These are phyloP conservation scores for Rousettus madagascariensis DNA, from an alignment of 2,797 vertebrate genomes.

Conservation along the genomic window DNA sequence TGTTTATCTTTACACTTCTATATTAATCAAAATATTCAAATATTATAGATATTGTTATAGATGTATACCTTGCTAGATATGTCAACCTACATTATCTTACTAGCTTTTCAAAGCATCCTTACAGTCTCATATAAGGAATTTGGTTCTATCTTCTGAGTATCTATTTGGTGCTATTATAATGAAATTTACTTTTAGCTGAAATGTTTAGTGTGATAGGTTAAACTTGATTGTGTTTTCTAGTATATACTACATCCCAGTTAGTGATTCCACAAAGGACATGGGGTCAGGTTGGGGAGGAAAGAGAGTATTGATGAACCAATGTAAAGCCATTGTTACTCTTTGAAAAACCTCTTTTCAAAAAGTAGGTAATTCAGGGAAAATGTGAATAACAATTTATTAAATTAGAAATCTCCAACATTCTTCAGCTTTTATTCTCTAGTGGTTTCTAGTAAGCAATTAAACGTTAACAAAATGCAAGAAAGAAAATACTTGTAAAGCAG, in stretches of 20 bases:
- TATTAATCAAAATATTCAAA: background rate
- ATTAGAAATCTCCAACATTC: background rate
- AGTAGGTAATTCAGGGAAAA: slow-evolving; percentile 9
- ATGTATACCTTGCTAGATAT: background rate
- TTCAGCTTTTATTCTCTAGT: background rate
- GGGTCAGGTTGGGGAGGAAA: background rate
- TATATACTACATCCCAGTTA: background rate
- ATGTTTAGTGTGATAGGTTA: background rate
- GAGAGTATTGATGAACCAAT: background rate
- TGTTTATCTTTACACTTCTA: background rate
- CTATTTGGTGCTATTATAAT: background rate
- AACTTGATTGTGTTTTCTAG: background rate
- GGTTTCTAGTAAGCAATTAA: background rate
- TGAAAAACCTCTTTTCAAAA: background rate
- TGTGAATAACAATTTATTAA: background rate
- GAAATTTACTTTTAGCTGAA: slow-evolving; percentile 40
- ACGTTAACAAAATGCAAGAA: background rate
- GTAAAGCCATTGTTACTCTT: background rate
- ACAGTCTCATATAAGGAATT: background rate
- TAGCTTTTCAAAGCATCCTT: background rate
- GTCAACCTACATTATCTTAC: background rate
- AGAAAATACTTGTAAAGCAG: background rate
- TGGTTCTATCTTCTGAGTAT: background rate
- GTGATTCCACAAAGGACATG: background rate
- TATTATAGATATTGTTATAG: background rate